Evolutionary conservation across 2,888 invertebrate genomes (phyloP).

Genomic region (Clivina fossor): DNA sequence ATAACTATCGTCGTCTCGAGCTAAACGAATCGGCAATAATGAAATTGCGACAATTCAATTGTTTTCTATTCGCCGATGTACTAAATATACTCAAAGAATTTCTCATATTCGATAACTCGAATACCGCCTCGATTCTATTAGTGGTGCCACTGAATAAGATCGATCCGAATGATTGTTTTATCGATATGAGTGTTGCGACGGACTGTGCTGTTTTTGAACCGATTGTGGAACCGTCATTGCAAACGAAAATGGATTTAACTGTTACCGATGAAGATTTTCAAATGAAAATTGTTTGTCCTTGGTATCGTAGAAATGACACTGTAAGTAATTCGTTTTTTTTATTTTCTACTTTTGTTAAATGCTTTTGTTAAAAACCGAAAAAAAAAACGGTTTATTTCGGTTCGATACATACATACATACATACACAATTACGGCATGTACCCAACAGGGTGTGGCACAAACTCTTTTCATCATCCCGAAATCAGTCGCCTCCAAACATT

Average conservation of each 20-base stretch:
- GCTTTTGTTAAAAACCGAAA: no score
- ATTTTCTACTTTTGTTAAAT: no score
- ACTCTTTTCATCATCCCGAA: no score
- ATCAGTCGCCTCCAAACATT: no score
- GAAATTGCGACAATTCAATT: constrained; percentile 66
- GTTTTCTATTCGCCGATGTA: constrained; percentile 72
- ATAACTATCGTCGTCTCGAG: constrained; percentile 53
- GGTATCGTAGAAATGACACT: constrained; percentile 66
- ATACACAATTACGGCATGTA: no score
- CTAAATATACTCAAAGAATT: constrained; percentile 65
- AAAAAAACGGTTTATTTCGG: no score
- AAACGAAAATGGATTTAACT: constrained; percentile 55
- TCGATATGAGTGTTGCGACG: constrained; percentile 63
- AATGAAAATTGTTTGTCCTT: constrained; percentile 80
- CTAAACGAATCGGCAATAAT: constrained; percentile 57
- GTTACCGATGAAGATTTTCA: constrained; percentile 66
- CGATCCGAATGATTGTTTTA: constrained; percentile 40
- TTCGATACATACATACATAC: no score
- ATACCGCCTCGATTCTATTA: constrained; percentile 56
- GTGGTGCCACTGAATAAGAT: constrained; percentile 38
- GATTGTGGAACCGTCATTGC: constrained; percentile 51
- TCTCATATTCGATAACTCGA: constrained; percentile 61
- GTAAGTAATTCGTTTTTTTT: no score
- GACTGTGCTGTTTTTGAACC: constrained; percentile 52
- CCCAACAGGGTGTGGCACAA: no score